These are phyloP conservation scores for Mormyrus hasselquistii DNA, from an alignment of 2,797 vertebrate species.

Conservation along the genomic window DNA sequence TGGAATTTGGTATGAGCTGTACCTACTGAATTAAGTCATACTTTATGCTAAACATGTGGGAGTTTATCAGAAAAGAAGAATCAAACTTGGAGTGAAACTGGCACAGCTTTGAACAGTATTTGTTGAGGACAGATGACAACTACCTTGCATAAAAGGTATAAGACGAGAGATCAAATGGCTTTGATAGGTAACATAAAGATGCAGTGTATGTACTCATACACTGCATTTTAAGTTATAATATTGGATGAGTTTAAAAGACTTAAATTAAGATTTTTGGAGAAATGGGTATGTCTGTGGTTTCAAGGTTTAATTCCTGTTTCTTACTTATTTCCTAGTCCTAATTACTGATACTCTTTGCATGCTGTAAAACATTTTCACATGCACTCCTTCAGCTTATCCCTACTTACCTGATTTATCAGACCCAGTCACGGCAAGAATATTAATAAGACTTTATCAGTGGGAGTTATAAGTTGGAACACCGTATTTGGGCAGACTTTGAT, in stretches of 20 bases:
- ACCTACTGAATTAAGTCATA: not conserved
- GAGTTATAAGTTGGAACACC: not conserved
- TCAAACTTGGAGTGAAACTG: constrained; percentile 12
- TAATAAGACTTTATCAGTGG: not conserved
- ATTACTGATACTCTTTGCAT: not conserved
- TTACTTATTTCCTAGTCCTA: not conserved
- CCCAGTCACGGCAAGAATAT: not conserved
- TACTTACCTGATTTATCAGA: not conserved
- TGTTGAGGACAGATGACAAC: not conserved
- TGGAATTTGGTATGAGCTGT: constrained; percentile 5
- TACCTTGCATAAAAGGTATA: not conserved
- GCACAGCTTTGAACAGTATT: not conserved
- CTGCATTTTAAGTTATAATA: not conserved
- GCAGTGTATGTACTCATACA: not conserved
- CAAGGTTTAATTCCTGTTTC: constrained; percentile 21
- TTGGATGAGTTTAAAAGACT: not conserved
- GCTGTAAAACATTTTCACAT: not conserved
- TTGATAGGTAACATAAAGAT: not conserved
- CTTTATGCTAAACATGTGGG: constrained; percentile 8
- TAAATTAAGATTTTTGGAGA: constrained; percentile 5
- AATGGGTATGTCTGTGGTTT: constrained; percentile 11
- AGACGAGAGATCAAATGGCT: not conserved
- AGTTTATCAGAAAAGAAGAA: constrained; percentile 18
- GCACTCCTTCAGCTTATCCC: not conserved
- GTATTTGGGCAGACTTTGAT: not conserved